phyloP scores from a whole-genome alignment of 2,113 vertebrate genomes.

The Nymphicus hollandicus region DNA sequence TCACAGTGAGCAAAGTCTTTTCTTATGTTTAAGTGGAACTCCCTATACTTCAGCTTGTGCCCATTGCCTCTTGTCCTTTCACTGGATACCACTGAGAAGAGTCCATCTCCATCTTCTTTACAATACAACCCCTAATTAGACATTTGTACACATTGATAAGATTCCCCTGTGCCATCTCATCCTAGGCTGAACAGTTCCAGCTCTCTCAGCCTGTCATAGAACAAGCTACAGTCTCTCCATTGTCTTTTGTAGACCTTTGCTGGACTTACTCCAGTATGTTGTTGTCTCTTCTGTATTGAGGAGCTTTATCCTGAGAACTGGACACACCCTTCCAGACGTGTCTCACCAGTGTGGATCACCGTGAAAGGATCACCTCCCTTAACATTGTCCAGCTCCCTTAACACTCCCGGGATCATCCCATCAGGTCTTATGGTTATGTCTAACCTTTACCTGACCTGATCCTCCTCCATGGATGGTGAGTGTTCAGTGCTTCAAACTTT shows the following conservation, averaged over 20 bases:
- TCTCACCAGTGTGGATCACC: not conserved
- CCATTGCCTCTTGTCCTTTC: not conserved
- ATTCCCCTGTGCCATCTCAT: not conserved
- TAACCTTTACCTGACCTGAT: not conserved
- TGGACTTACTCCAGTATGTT: not conserved
- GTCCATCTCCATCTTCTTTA: not conserved
- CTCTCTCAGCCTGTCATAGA: not conserved
- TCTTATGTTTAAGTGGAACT: not conserved
- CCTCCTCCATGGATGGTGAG: not conserved
- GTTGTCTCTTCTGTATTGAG: not conserved
- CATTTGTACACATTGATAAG: not conserved
- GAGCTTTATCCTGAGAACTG: not conserved
- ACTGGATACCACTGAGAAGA: not conserved
- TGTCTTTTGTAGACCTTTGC: not conserved
- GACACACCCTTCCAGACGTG: not conserved
- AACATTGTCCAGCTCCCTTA: not conserved
- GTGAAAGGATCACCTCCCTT: not conserved
- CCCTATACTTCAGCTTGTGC: not conserved
- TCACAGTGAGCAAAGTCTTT: not conserved
- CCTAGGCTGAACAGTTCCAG: not conserved
- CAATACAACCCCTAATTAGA: not conserved
- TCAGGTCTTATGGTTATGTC: not conserved
- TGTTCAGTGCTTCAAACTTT: not conserved
- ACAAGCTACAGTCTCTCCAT: not conserved
- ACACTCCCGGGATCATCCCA: not conserved